These are phyloP conservation scores for Acrossocheilus fasciatus DNA, from an alignment of 2,797 vertebrate genomes.

Conservation along the genomic window DNA sequence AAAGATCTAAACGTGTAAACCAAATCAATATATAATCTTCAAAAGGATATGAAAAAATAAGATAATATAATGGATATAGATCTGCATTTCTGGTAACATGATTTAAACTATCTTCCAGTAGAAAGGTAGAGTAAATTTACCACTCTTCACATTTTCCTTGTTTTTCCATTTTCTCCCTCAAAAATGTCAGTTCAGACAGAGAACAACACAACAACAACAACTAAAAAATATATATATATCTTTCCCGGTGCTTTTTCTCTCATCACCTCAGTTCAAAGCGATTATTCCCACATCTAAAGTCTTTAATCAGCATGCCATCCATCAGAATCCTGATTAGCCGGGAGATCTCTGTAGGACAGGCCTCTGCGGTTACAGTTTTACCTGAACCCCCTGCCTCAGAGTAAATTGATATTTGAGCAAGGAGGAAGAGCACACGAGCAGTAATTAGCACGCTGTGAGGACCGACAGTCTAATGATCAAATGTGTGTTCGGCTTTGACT, in stretches of 20 bases:
- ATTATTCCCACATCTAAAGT: constrained; percentile 23
- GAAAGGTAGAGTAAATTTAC: neutral
- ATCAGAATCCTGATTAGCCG: constrained; percentile 25
- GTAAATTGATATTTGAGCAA: constrained; percentile 26
- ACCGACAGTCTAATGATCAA: neutral
- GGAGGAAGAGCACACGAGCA: neutral
- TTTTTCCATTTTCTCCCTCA: neutral
- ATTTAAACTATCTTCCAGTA: neutral
- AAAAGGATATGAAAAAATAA: neutral
- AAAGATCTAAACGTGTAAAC: neutral
- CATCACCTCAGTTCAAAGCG: constrained; percentile 17
- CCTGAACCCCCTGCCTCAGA: constrained; percentile 16
- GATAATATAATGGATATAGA: neutral
- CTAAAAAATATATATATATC: neutral
- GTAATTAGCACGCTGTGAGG: constrained; percentile 24
- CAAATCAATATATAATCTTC: neutral
- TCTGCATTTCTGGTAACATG: neutral
- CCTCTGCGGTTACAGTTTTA: constrained; percentile 12
- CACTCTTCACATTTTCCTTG: neutral
- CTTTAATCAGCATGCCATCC: constrained; percentile 27
- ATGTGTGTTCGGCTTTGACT: constrained; percentile 8
- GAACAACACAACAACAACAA: constrained; percentile 6
- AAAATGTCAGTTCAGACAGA: neutral
- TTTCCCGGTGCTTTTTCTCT: neutral
- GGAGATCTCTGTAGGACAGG: constrained; percentile 15